Evolutionary conservation across 2,888 invertebrate genomes (phyloP).

Genomic region (Ectobius pallidus): DNA sequence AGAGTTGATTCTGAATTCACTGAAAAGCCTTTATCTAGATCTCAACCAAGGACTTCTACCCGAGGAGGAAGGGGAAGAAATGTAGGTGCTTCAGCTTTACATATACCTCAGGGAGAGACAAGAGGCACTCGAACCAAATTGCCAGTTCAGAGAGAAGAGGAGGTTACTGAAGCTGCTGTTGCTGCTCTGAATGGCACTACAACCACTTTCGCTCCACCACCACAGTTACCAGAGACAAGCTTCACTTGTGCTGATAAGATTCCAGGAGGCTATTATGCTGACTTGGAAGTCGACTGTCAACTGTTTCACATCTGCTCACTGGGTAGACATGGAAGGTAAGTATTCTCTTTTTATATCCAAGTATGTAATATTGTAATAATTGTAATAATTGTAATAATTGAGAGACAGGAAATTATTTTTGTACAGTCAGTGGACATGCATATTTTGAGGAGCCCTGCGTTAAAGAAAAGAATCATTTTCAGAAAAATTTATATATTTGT

Average conservation of each 20-base stretch:
- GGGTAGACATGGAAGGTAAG: conserved; percentile 49
- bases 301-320: conserved; percentile 53
- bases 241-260: conserved; percentile 51
- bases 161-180: not conserved
- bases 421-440: too few relatives aligned
- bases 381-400: too few relatives aligned
- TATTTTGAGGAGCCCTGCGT: too few relatives aligned
- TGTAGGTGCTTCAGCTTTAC: not conserved
- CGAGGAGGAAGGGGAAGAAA: not conserved
- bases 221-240: conserved; percentile 47
- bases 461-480: too few relatives aligned
- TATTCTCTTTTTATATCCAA: not conserved
- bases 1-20: not conserved
- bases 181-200: too few relatives aligned
- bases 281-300: conserved; percentile 50
- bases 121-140: too few relatives aligned
- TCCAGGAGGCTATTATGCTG: conserved; percentile 52
- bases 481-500: too few relatives aligned
- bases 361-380: too few relatives aligned
- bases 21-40: not conserved
- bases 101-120: not conserved
- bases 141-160: not conserved
- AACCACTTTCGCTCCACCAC: not conserved
- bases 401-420: too few relatives aligned
- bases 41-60: not conserved